A percentile compares a stretch with the other conserved stretches of the same genome.
These are phyloP conservation scores for Gastrophysa polygoni DNA, from an alignment of 2,888 invertebrate genomes.

Conservation along the genomic window DNA sequence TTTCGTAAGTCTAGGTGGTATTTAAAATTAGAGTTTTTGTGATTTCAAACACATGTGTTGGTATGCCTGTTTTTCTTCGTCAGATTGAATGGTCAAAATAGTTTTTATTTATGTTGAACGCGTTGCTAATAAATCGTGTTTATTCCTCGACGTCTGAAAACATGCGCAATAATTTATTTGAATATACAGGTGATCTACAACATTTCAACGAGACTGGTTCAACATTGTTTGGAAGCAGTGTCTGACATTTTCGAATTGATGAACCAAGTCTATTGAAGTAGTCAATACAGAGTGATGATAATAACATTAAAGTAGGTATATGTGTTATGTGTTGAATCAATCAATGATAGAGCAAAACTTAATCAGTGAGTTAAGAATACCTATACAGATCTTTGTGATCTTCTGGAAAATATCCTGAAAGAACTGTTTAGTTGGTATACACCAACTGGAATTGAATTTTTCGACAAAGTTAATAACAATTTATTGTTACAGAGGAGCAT, in stretches of 20 bases:
- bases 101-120: slow-evolving; percentile 37
- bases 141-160: slow-evolving; percentile 23
- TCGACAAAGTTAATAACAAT: too few species aligned
- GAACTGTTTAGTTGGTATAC: too few species aligned
- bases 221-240: not conserved
- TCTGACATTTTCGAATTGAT: not conserved
- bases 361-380: too few species aligned
- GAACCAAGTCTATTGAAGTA: not conserved
- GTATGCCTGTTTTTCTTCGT: slow-evolving; percentile 35
- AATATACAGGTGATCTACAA: slow-evolving; percentile 25
- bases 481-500: too few species aligned
- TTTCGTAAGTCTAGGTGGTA: slow-evolving; percentile 32
- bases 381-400: too few species aligned
- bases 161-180: slow-evolving; percentile 27
- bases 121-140: slow-evolving; percentile 36
- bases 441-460: too few species aligned
- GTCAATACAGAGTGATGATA: too few species aligned
- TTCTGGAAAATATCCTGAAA: too few species aligned
- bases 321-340: too few species aligned
- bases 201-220: slow-evolving; percentile 16
- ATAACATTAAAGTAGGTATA: too few species aligned
- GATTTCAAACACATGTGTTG: slow-evolving; percentile 37
- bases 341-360: too few species aligned
- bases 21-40: slow-evolving; percentile 36
- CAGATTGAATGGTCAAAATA: slow-evolving; percentile 35